A percentile compares a stretch with the other conserved stretches of the same genome.
phyloP scores from a whole-genome alignment of 2,888 invertebrate genomes.

The Eupithecia dodoneata region DNA sequence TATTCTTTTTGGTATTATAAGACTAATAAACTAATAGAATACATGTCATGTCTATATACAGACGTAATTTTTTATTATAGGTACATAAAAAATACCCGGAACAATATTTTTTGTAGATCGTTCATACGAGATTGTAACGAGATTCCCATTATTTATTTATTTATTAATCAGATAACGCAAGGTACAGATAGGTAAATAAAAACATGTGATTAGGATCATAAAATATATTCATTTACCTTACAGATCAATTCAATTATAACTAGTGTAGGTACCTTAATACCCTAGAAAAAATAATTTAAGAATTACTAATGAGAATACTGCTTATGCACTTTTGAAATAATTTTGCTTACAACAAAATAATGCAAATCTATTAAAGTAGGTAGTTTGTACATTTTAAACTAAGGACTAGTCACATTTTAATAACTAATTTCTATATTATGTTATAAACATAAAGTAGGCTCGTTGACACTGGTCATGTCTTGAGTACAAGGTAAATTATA shows the following conservation, averaged over 20 bases:
- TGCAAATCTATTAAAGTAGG: background rate
- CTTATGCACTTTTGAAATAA: background rate
- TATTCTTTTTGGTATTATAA: too few relatives aligned
- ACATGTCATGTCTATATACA: too few relatives aligned
- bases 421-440: background rate
- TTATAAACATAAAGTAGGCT: background rate
- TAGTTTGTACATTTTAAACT: conserved; percentile 10
- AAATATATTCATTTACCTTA: background rate
- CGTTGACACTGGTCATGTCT: background rate
- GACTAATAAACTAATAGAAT: too few relatives aligned
- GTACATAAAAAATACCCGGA: too few relatives aligned
- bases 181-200: too few relatives aligned
- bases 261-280: background rate
- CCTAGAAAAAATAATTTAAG: background rate
- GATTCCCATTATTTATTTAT: too few relatives aligned
- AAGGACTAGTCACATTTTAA: background rate
- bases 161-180: too few relatives aligned
- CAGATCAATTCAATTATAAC: background rate
- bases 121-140: too few relatives aligned
- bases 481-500: background rate
- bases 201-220: background rate
- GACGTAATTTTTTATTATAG: too few relatives aligned
- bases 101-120: too few relatives aligned
- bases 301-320: background rate
- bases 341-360: background rate